Evolutionary conservation across 2,797 vertebrate species (phyloP), one percentile per base, ranked within the genome.

Genomic region (Brachymystax lenok): DNA sequence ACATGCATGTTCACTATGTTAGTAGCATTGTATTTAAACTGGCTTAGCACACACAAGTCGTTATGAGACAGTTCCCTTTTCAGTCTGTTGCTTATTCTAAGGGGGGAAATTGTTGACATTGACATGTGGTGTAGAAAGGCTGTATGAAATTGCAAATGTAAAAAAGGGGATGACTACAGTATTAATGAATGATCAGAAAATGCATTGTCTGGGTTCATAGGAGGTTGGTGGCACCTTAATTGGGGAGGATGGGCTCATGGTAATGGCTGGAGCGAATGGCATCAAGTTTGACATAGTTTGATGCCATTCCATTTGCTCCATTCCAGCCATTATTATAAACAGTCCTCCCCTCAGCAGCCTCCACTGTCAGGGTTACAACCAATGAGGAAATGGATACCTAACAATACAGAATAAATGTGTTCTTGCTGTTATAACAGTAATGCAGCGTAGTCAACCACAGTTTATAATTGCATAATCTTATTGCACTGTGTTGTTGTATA

Each of bases 381-480:
- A 27, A 24, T 4, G n/a, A 21, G 56, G n/a, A 24, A 30, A 67
- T 67, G 24, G 64, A 28, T 28, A 16, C 12, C 64, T 17, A 17
- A 67, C 28, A 27, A 27, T 46, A 30, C 8, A 70, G 16, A n/a
- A 71, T 21, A 1, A 24, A 63, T 12, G 21, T 63, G 59, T 24
- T 63, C 59, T 63, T 63, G 59, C 59, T 63, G n/a, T 24, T 63
- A 24, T 13, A 61, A 21, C 56, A 61, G 40, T 21, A 21, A 19
- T 21, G 3, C 40, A 13, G 40, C 40, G 83, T 79, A 83, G 85
- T 85, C 73, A 82, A 80, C 56, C 70, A 80, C 78, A 74, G 74
- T 68, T 77, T 63, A 73, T 54, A 78, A 79, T 83, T 90, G 82
- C 83, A 87, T 88, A 83, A 81, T 78, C 77, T 73, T 86, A 87